A percentile compares a stretch with the other conserved stretches of the same genome.
Conservation (phyloP, 2,888 invertebrate genomes). For the Campoplex nolae region DNA sequence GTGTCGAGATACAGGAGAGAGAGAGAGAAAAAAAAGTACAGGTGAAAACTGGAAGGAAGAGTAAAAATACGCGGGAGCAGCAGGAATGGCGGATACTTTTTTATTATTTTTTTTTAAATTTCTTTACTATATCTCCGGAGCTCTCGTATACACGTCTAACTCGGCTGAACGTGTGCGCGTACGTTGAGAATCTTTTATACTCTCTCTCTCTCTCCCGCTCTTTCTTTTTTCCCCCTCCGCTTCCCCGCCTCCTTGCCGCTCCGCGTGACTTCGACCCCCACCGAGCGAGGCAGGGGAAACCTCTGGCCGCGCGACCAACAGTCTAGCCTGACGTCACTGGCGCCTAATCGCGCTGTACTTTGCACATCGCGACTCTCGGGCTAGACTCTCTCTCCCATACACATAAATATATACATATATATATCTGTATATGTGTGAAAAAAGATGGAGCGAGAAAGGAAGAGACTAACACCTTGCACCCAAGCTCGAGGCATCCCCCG, state of each 20-base stretch:
- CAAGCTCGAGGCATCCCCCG: conserved; percentile 7
- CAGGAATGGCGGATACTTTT: background rate
- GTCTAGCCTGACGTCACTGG: conserved; percentile 79
- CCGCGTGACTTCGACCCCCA: conserved; percentile 57
- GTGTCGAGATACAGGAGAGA: background rate
- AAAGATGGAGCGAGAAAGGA: background rate
- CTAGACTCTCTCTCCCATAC: conserved; percentile 45
- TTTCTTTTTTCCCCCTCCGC: background rate
- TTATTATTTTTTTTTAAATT: background rate
- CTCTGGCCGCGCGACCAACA: conserved; percentile 67
- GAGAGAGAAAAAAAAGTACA: background rate
- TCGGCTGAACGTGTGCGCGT: conserved; percentile 24
- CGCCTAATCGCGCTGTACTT: conserved; percentile 78
- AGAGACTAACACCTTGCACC: conserved; percentile 25
- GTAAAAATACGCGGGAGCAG: background rate
- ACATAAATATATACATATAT: background rate
- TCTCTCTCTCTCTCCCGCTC: conserved; percentile 51
- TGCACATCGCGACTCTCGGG: conserved; percentile 68
- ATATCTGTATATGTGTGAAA: background rate
- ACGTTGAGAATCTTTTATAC: background rate
- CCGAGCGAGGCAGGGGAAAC: conserved; percentile 55
- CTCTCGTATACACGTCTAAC: conserved; percentile 30
- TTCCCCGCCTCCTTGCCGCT: conserved; percentile 18
- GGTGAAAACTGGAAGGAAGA: background rate
- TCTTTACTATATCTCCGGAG: background rate